These are phyloP conservation scores for Limosa lapponica DNA, from an alignment of 2,797 vertebrate genomes.

Conservation along the genomic window DNA sequence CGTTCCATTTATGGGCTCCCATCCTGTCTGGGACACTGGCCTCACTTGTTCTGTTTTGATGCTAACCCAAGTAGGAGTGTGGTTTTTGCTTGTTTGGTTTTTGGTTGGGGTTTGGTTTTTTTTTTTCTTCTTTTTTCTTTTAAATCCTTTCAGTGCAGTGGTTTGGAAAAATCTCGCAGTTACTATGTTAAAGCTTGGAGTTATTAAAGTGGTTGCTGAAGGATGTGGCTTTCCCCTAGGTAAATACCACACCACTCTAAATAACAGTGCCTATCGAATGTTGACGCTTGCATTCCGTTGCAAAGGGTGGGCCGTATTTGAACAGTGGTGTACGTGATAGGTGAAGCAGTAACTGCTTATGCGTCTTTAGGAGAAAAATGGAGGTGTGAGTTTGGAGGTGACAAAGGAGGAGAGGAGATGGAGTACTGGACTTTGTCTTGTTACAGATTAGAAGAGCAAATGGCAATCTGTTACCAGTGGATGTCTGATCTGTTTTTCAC, in stretches of 20 bases:
- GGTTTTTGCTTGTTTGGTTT: not conserved
- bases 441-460: not conserved
- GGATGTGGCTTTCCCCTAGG: slow-evolving; percentile 68
- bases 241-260: slow-evolving; percentile 55
- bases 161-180: slow-evolving; percentile 12
- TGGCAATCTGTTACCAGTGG: not conserved
- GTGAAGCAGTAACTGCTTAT: not conserved
- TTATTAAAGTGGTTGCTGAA: slow-evolving; percentile 59
- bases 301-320: slow-evolving; percentile 54
- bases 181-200: not conserved
- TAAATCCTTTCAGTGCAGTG: not conserved
- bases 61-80: not conserved
- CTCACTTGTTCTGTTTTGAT: not conserved
- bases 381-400: not conserved
- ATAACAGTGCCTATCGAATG: not conserved
- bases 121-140: not conserved
- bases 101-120: no score
- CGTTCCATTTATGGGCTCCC: not conserved
- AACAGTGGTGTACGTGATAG: not conserved
- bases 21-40: not conserved
- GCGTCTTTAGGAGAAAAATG: not conserved
- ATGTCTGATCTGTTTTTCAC: not conserved
- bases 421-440: slow-evolving; percentile 21
- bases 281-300: slow-evolving; percentile 63
- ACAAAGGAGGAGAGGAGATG: not conserved